A percentile compares a stretch with the other conserved stretches of the same genome.
phyloP scores from a whole-genome alignment of 1,140 invertebrate species.

The Lamellibrachia luymesi region DNA sequence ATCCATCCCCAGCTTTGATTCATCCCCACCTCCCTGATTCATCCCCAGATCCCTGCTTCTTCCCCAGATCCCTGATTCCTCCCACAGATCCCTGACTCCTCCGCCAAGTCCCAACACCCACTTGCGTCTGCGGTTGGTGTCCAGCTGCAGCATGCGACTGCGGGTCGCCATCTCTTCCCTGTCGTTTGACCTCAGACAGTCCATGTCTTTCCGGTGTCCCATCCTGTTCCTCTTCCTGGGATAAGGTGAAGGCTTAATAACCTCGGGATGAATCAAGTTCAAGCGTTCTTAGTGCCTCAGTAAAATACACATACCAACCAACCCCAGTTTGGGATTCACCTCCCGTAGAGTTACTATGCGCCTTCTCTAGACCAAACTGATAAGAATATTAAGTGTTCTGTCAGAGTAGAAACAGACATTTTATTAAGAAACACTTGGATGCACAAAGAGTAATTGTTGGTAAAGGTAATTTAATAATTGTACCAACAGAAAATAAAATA shows the following conservation, averaged over 20 bases:
- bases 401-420: too few relatives aligned
- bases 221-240: background rate
- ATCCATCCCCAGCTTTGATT: background rate
- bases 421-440: too few relatives aligned
- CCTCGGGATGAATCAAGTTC: background rate
- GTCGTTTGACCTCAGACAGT: background rate
- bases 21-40: background rate
- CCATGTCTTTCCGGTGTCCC: background rate
- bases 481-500: too few relatives aligned
- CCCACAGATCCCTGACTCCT: background rate
- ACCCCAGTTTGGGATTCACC: background rate
- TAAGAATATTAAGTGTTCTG: too few relatives aligned
- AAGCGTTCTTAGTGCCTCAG: background rate
- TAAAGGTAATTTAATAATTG: too few relatives aligned
- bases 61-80: background rate
- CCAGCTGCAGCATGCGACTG: background rate
- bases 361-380: too few relatives aligned
- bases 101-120: background rate
- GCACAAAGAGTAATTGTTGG: too few relatives aligned
- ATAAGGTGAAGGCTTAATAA: background rate
- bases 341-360: too few relatives aligned
- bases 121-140: background rate
- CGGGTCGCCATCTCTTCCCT: background rate
- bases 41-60: background rate
- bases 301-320: background rate